Evolutionary conservation across 2,888 invertebrate genomes (phyloP).

Genomic region (Lasioglossum leucozonium): DNA sequence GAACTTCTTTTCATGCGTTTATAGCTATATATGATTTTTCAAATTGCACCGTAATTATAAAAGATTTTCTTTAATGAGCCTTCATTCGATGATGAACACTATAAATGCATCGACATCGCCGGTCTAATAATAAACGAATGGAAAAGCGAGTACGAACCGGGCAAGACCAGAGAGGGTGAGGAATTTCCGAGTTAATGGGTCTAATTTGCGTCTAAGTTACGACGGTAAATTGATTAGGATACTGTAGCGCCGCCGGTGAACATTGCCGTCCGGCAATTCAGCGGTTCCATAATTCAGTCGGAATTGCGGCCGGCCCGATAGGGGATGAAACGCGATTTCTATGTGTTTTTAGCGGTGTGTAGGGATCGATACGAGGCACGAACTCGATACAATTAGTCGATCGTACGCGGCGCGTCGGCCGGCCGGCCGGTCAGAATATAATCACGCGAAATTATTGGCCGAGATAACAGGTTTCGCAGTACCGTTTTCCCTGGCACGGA

Average conservation of each 20-base stretch:
- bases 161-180: neutral
- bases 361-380: conserved; percentile 20
- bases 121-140: neutral
- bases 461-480: conserved; percentile 58
- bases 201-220: conserved; percentile 13
- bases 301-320: neutral
- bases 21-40: too few relatives aligned
- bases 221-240: conserved; percentile 13
- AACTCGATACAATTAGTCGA: conserved; percentile 22
- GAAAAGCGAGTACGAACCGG: neutral
- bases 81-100: neutral
- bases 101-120: neutral
- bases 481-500: conserved; percentile 61
- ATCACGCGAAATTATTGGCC: conserved; percentile 50
- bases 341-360: neutral
- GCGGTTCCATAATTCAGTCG: conserved; percentile 1
- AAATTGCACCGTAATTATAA: too few relatives aligned
- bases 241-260: neutral
- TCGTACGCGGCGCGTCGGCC: conserved; percentile 14
- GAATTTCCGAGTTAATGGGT: neutral
- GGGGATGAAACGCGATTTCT: conserved; percentile 11
- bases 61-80: neutral
- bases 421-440: conserved; percentile 43
- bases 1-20: too few relatives aligned
- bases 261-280: neutral